phyloP scores from a whole-genome alignment of 2,888 invertebrate species.

The Antheraea assamensis region DNA sequence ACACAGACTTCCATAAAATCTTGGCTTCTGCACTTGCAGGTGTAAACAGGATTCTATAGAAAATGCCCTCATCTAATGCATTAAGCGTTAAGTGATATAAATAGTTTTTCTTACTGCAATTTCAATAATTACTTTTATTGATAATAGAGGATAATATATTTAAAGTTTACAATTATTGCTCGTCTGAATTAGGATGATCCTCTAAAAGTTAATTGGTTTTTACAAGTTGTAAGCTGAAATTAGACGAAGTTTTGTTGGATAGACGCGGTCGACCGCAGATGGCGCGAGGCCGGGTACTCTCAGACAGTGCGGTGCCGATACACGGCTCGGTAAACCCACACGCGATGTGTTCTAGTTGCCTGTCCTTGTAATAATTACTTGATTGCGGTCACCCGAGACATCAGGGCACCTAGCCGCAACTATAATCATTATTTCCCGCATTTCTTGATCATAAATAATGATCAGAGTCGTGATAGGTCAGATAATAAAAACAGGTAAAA shows the following conservation, averaged over 20 bases:
- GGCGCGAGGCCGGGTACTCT: constrained; percentile 33
- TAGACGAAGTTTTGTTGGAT: constrained; percentile 24
- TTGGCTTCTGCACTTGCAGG: no score
- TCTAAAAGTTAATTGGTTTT: background rate
- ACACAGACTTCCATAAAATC: no score
- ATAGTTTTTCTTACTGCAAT: no score
- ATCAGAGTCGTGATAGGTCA: background rate
- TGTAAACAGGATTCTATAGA: no score
- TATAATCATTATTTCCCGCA: background rate
- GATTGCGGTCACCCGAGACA: constrained; percentile 17
- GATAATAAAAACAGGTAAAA: background rate
- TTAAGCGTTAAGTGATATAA: no score
- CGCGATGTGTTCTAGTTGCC: constrained; percentile 1
- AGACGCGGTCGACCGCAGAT: constrained; percentile 33
- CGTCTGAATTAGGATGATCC: background rate
- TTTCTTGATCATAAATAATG: background rate
- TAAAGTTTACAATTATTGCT: background rate
- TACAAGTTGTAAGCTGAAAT: constrained; percentile 9
- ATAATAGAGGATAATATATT: background rate
- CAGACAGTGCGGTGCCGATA: constrained; percentile 46
- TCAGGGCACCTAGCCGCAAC: constrained; percentile 7
- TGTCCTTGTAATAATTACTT: constrained; percentile 22
- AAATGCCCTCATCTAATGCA: no score
- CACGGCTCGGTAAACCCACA: constrained; percentile 9
- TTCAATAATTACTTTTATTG: no score